These are phyloP conservation scores for Megamerina dolium DNA, from an alignment of 2,888 invertebrate species.

Conservation along the genomic window DNA sequence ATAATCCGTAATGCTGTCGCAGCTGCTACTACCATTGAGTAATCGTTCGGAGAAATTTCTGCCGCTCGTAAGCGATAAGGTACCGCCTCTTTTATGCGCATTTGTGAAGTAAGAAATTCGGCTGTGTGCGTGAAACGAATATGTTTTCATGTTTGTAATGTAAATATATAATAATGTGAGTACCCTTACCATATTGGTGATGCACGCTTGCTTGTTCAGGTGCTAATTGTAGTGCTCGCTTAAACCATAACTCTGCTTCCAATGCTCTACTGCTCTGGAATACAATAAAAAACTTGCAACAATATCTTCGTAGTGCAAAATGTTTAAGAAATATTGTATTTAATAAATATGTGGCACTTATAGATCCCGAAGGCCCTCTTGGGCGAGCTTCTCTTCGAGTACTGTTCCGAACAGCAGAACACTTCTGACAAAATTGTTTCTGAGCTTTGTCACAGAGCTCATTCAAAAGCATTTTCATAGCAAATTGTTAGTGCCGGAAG, in stretches of 20 bases:
- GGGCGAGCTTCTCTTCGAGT: too few relatives aligned
- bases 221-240: slow-evolving; percentile 74
- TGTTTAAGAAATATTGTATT: not conserved
- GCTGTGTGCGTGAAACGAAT: slow-evolving; percentile 54
- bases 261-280: slow-evolving; percentile 67
- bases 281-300: slow-evolving; percentile 1
- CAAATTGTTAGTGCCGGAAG: too few relatives aligned
- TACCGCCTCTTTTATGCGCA: slow-evolving; percentile 75
- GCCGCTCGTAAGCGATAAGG: slow-evolving; percentile 74
- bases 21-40: slow-evolving; percentile 78
- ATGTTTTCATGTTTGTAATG: not conserved
- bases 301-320: not conserved
- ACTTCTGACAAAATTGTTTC: too few relatives aligned
- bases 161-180: not conserved
- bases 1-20: slow-evolving; percentile 83
- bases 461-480: too few relatives aligned
- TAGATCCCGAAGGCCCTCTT: too few relatives aligned
- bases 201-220: slow-evolving; percentile 78
- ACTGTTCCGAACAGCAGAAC: too few relatives aligned
- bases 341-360: too few relatives aligned
- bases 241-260: slow-evolving; percentile 86
- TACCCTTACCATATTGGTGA: slow-evolving; percentile 74
- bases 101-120: slow-evolving; percentile 77
- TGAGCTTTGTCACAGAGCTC: too few relatives aligned
- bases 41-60: slow-evolving; percentile 70